Conservation (phyloP, 1,140 invertebrate species). For the Drosophila sulfurigaster region DNA sequence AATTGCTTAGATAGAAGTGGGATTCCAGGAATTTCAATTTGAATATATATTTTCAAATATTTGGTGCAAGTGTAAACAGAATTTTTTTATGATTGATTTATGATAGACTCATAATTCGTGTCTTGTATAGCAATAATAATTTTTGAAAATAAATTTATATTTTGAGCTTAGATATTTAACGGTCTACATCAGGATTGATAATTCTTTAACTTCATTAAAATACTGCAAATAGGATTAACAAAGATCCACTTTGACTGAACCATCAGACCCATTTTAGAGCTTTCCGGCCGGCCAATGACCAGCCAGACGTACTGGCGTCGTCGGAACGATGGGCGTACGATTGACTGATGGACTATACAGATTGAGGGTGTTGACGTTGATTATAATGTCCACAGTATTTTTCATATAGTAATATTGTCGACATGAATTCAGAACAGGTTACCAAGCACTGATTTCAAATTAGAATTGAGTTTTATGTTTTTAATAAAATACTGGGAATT, state of each 20-base stretch:
- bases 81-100: background rate
- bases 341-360: conserved; percentile 16
- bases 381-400: background rate
- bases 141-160: too few species aligned
- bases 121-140: too few species aligned
- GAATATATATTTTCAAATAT: background rate
- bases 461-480: background rate
- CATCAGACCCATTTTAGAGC: conserved; percentile 15
- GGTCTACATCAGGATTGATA: too few species aligned
- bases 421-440: conserved; percentile 64
- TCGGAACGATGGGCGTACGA: conserved; percentile 63
- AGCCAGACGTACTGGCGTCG: conserved; percentile 71
- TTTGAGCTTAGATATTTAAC: too few species aligned
- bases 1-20: background rate
- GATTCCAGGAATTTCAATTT: background rate
- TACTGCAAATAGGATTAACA: conserved; percentile 1
- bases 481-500: background rate
- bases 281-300: conserved; percentile 22
- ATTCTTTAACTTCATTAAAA: too few species aligned
- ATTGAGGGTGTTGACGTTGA: conserved; percentile 26
- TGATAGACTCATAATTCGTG: too few species aligned
- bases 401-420: conserved; percentile 39
- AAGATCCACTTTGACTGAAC: background rate
- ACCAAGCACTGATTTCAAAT: conserved; percentile 25
- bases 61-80: background rate